A percentile compares a stretch with the other conserved stretches of the same genome.
phyloP scores from a whole-genome alignment of 2,888 invertebrate species.

The Parnassius mnemosyne region DNA sequence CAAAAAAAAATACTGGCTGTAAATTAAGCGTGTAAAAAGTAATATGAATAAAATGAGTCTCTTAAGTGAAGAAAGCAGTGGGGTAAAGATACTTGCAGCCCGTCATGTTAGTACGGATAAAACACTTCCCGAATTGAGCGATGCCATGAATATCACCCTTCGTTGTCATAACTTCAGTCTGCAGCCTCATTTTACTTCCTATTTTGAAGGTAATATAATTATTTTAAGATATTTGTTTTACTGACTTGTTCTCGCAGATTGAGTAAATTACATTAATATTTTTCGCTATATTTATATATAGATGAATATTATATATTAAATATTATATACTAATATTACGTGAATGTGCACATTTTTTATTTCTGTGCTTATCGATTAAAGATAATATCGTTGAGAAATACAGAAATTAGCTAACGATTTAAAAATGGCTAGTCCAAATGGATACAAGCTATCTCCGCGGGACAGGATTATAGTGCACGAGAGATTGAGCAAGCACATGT shows the following conservation, averaged over 20 bases:
- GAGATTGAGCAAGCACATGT: too few species aligned
- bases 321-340: too few species aligned
- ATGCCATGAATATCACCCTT: constrained; percentile 62
- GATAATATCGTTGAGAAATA: not conserved
- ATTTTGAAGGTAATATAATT: constrained; percentile 57
- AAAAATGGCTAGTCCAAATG: too few species aligned
- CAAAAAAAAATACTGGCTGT: constrained; percentile 14
- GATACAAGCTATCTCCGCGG: too few species aligned
- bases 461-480: too few species aligned
- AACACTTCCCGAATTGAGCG: constrained; percentile 44
- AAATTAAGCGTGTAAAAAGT: constrained; percentile 16
- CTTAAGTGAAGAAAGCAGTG: constrained; percentile 52
- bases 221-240: constrained; percentile 13
- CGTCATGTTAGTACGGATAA: constrained; percentile 61
- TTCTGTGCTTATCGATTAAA: not conserved
- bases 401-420: too few species aligned
- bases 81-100: constrained; percentile 47
- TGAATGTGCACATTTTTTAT: too few species aligned
- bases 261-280: constrained; percentile 10
- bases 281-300: not conserved
- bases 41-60: constrained; percentile 52
- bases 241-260: not conserved
- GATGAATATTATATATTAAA: too few species aligned
- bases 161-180: constrained; percentile 62
- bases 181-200: constrained; percentile 63